These are phyloP conservation scores for Siniperca chuatsi DNA, from an alignment of 2,113 vertebrate species.

Conservation along the genomic window DNA sequence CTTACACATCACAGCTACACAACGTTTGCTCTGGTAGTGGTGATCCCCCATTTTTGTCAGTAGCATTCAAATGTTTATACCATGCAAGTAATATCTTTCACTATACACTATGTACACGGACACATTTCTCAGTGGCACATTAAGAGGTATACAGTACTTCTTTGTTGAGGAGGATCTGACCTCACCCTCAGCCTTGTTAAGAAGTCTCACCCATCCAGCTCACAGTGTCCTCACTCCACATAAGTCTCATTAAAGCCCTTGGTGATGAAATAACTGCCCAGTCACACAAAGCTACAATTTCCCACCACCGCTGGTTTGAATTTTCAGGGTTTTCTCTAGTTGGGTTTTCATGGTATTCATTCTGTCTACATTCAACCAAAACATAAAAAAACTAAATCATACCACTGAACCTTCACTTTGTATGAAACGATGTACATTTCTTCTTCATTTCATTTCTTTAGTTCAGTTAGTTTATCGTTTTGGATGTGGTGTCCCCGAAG, in stretches of 20 bases:
- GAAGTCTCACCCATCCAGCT: not conserved
- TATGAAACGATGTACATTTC: not conserved
- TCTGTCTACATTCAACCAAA: slow-evolving; percentile 14
- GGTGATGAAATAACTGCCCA: slow-evolving; percentile 23
- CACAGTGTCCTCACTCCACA: slow-evolving; percentile 6
- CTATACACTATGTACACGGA: slow-evolving; percentile 65
- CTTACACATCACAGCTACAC: not conserved
- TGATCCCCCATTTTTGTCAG: slow-evolving; percentile 2
- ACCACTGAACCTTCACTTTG: not conserved
- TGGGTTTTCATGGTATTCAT: not conserved
- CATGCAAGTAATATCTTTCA: slow-evolving; percentile 57
- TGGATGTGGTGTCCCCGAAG: not conserved
- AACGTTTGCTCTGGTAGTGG: not conserved
- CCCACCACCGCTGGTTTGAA: slow-evolving; percentile 5
- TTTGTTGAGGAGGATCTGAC: slow-evolving; percentile 19
- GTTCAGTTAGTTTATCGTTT: not conserved
- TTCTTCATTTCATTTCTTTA: not conserved
- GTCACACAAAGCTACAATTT: slow-evolving; percentile 21
- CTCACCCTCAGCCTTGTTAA: not conserved
- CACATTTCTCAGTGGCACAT: slow-evolving; percentile 51
- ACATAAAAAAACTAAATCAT: not conserved
- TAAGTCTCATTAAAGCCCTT: slow-evolving; percentile 51
- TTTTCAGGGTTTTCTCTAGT: not conserved
- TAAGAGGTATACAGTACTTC: slow-evolving; percentile 58
- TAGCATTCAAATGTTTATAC: slow-evolving; percentile 42